These are phyloP conservation scores for Phorcus lineatus DNA, from an alignment of 2,888 invertebrate species.

Conservation along the genomic window DNA sequence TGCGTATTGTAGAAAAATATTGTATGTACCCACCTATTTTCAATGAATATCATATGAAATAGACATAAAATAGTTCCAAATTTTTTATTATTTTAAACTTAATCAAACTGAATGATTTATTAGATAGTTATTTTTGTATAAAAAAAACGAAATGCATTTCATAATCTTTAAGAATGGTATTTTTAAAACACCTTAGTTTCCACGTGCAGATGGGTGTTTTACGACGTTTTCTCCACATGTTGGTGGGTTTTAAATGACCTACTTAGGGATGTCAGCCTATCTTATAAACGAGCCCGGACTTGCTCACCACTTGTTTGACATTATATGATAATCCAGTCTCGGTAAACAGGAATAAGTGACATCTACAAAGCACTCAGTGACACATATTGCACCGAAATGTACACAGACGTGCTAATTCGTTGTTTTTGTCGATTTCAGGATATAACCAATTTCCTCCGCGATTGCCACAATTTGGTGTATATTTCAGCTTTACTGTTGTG, in stretches of 20 bases:
- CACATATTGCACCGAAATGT: not conserved
- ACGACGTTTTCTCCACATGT: not conserved
- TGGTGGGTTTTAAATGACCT: not conserved
- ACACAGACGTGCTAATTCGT: slow-evolving; percentile 3
- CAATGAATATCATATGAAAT: no score
- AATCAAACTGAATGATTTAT: no score
- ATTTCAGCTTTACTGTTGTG: not conserved
- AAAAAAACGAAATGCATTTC: no score
- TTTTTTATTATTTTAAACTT: no score
- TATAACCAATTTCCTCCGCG: not conserved
- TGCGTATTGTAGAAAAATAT: no score
- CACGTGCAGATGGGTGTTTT: not conserved
- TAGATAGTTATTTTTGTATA: no score
- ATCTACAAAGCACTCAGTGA: not conserved
- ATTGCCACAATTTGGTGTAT: not conserved
- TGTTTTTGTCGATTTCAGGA: slow-evolving; percentile 1
- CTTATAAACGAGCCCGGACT: not conserved
- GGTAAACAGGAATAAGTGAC: slow-evolving; percentile 1
- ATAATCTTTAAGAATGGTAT: no score
- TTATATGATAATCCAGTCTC: slow-evolving; percentile 1
- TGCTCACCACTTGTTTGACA: slow-evolving; percentile 11
- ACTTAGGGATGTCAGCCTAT: not conserved
- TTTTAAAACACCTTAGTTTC: no score
- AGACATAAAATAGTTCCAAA: no score
- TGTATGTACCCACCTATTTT: no score